Percentiles rank a stretch among this genome's conserved stretches.
Conservation (phyloP, 2,797 vertebrate genomes). For the Mus spretus region DNA sequence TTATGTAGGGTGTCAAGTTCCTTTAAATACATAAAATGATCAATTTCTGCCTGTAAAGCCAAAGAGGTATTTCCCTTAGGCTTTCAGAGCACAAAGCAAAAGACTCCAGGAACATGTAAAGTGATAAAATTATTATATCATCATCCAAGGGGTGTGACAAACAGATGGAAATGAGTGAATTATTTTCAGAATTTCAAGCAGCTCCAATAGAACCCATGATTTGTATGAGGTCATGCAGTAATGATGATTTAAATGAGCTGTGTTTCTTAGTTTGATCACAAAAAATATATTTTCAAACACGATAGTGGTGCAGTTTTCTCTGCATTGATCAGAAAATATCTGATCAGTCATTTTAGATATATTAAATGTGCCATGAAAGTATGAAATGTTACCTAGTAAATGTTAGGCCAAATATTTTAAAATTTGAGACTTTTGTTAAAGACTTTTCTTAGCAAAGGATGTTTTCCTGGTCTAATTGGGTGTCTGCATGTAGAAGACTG, state of each 20-base stretch:
- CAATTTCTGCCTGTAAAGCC: constrained; percentile 28
- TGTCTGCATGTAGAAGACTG: neutral
- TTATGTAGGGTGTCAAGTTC: constrained; percentile 12
- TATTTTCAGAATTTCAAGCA: constrained; percentile 66
- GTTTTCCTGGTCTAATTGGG: neutral
- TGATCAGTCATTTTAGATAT: constrained; percentile 19
- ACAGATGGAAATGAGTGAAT: neutral
- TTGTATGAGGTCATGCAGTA: neutral
- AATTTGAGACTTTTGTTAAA: neutral
- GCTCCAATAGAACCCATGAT: constrained; percentile 11
- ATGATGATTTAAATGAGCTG: constrained; percentile 1
- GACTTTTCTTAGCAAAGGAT: neutral
- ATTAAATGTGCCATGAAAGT: constrained; percentile 3
- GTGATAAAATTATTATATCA: constrained; percentile 43
- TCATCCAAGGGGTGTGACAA: neutral
- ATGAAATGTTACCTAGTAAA: constrained; percentile 18
- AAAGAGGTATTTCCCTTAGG: constrained; percentile 15
- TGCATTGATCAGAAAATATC: constrained; percentile 19
- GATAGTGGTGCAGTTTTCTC: neutral
- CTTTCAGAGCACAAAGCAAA: neutral
- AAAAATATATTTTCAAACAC: neutral
- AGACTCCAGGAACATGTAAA: constrained; percentile 35
- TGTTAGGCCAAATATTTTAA: neutral
- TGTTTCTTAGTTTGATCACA: constrained; percentile 19
- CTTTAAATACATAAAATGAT: constrained; percentile 40